Evolutionary conservation across 2,113 vertebrate species (phyloP), one percentile per base, ranked within the genome.

Genomic region (Girardinichthys multiradiatus): DNA sequence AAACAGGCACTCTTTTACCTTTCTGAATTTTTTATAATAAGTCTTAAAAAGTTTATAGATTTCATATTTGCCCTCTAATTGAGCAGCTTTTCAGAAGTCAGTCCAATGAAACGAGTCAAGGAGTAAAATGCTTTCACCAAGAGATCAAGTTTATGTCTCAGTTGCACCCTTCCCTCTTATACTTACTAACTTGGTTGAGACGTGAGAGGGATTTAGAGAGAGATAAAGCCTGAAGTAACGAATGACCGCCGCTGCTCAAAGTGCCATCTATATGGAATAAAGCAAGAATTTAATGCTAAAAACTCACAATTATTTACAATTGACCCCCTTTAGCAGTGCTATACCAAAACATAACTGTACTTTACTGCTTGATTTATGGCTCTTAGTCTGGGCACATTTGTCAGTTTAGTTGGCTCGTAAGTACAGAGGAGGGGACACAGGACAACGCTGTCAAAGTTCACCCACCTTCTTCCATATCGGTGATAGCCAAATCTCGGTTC

Each of bases 391-490:
- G 68, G 79, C 73, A 76, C 76, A 87, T 86, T 69, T 83, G 81
- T 80, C 75, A 71, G 26, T 70, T 87, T 83, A 83, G 74, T 60
- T 72, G 76, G 69, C 26, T 81, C 42, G 51, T 66, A 30, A 64
- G 65, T 87, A 77, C 58, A 68, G 48, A 77, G n/a, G 48, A 72
- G 27, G 84, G 80, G 64, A 81, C 48, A 72, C 9, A 39, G 76
- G 42, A 29, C 33, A 76, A n/a, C 70, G 37, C 62, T 74, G 57
- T 77, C 63, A 86, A 78, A 87, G 87, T 61, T 88, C 30, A 84
- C 95, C 93, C 86, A 97, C 97, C 96, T 94, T 96, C 95, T 63
- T 79, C 90, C 27, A 92, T 90, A 87, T 92, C 93, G 51, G 82
- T 91, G 87, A 69, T 70, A 48, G 94, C 42, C 0, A 94, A 94